Base-by-base conservation (phyloP, 2,888 invertebrate genomes). In the Geotrupes spiniger region DNA sequence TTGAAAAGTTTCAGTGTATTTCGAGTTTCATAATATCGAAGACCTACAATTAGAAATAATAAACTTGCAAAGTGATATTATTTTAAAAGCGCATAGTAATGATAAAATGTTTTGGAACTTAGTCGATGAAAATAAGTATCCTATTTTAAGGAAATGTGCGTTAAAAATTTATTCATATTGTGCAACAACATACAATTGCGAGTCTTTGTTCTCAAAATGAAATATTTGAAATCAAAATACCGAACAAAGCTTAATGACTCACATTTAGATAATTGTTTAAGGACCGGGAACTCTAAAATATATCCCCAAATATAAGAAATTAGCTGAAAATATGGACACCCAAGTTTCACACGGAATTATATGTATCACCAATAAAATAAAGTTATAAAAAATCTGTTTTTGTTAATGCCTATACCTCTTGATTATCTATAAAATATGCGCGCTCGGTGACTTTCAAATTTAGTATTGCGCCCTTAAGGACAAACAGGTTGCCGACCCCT, bases 41-140 rank as follows among this genome's bases (percentile, higher is more conserved):
- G 44, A 44, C 12, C 37, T 44, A 16, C 37, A 44, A 16, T 26
- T 44, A 37, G 37, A 44, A 37, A 44, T 37, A 27, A 15, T 37
- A 27, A 16, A 37, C 28, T 16, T 44, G 21, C 26, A 44, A 26
- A 44, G 37, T 42, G 48, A 51, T 52, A 49, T 43, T 36, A 36
- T 51, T 45, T 47, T 51, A 38, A 53, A 49, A 49, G 45, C 49
- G 36, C 46, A 12, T 37, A 44, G 29, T 38, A 28, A 28, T 17
- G 28, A 39, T 37, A 44, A 43, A 28, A 28, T 27, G 11, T 46
- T 46, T 21, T 39, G 46, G 46, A 40, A 39, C 31, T 29, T 40
- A 31, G 31, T 31, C 17, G 39, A 21, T 31, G 31, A 21, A 45
- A 31, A 38, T 28, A 40, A 33, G 14, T 46, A 29, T 40, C 31